These are phyloP conservation scores for Misgurnus anguillicaudatus DNA, from an alignment of 2,113 vertebrate species.

Conservation along the genomic window DNA sequence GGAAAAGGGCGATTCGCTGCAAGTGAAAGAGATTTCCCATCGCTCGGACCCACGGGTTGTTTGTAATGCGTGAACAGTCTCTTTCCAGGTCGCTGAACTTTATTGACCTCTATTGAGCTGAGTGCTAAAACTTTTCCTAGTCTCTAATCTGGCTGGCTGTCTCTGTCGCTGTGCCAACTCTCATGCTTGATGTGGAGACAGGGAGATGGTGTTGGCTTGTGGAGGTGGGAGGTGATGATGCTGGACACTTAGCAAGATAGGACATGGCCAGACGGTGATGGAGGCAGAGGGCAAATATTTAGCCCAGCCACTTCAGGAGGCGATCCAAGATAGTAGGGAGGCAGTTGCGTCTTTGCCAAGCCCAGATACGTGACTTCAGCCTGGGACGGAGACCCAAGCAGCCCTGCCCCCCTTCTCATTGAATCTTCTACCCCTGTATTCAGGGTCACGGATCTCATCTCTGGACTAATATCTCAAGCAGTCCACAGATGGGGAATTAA, in stretches of 20 bases:
- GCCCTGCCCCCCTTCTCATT: slow-evolving; percentile 52
- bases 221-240: slow-evolving; percentile 23
- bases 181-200: slow-evolving; percentile 55
- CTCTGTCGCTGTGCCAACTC: slow-evolving; percentile 62
- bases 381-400: slow-evolving; percentile 62
- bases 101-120: slow-evolving; percentile 61
- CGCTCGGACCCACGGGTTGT: slow-evolving; percentile 62
- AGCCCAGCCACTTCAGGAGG: slow-evolving; percentile 68
- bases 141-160: slow-evolving; percentile 64
- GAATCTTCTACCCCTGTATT: slow-evolving; percentile 71
- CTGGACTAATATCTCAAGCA: slow-evolving; percentile 79
- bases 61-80: slow-evolving; percentile 64
- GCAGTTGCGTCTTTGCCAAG: slow-evolving; percentile 43
- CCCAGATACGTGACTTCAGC: slow-evolving; percentile 59
- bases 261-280: slow-evolving; percentile 69
- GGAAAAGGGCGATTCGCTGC: not conserved
- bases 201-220: slow-evolving; percentile 52
- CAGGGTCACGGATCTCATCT: slow-evolving; percentile 84
- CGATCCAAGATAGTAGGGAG: slow-evolving; percentile 49
- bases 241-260: slow-evolving; percentile 56
- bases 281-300: slow-evolving; percentile 77
- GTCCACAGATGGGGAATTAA: slow-evolving; percentile 77
- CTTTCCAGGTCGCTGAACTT: slow-evolving; percentile 72
- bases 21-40: slow-evolving; percentile 34
- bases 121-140: slow-evolving; percentile 65